Percentiles rank a stretch among this genome's conserved stretches.
These are phyloP conservation scores for Colistium nudipinnis DNA, from an alignment of 2,113 vertebrate species.

Conservation along the genomic window DNA sequence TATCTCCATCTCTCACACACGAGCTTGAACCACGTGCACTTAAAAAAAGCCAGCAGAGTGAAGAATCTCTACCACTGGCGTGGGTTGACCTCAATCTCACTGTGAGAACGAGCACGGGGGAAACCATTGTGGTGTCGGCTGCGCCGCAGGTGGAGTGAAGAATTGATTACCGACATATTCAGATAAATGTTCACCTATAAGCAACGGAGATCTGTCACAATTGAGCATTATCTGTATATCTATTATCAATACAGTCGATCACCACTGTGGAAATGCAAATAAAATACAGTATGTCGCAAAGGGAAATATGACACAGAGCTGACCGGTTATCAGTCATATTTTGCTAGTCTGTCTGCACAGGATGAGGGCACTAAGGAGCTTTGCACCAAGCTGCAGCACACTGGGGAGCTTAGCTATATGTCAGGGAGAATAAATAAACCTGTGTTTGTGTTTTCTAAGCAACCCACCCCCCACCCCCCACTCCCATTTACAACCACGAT, in stretches of 20 bases:
- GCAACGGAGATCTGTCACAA: constrained; percentile 25
- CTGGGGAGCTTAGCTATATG: constrained; percentile 66
- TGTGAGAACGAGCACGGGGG: neutral
- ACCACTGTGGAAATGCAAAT: neutral
- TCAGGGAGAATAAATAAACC: constrained; percentile 77
- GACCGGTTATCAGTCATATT: constrained; percentile 68
- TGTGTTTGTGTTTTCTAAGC: constrained; percentile 72
- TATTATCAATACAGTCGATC: constrained; percentile 44
- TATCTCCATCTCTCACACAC: constrained; percentile 40
- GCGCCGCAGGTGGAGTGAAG: neutral
- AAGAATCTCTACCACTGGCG: constrained; percentile 13
- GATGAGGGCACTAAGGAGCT: constrained; percentile 70
- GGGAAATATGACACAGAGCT: constrained; percentile 38
- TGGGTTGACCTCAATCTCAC: constrained; percentile 44
- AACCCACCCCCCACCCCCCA: constrained; percentile 2
- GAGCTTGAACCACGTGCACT: constrained; percentile 5
- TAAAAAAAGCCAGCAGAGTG: neutral
- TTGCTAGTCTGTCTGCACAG: constrained; percentile 55
- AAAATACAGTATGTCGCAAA: constrained; percentile 11
- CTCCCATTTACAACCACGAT: constrained; percentile 68
- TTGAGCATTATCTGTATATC: too few relatives aligned
- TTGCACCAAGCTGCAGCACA: constrained; percentile 59
- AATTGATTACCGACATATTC: constrained; percentile 10
- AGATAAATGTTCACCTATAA: neutral
- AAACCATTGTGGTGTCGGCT: constrained; percentile 5